Evolutionary conservation across 1,140 invertebrate species (phyloP), one percentile per base, ranked within the genome.

Genomic region (Holcopasites calliopsidis): DNA sequence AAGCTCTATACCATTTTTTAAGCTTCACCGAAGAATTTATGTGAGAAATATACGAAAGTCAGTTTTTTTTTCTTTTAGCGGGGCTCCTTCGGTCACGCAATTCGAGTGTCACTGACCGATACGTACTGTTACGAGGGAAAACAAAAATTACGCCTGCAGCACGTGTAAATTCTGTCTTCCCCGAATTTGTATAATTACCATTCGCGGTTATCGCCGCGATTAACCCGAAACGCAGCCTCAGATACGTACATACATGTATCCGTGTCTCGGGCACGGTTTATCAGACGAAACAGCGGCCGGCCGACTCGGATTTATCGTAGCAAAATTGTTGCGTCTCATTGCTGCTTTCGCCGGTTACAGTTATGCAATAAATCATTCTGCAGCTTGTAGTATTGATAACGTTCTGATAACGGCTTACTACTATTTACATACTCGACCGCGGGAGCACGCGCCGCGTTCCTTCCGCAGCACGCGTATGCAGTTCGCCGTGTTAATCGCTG

Each of bases 401-500:
- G 38, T 31, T 16, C 8, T 8, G 65, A 81, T 80, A 73, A 65
- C 16, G 26, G n/a, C 16, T 33, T 44, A 58, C 21, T 50, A 44
- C n/a, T n/a, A n/a, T 31, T 62, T 64, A 65, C 33, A 16, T 49
- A 50, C 8, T 44, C 31, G 31, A 28, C 21, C 10, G 42, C 62
- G 11, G n/a, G n/a, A n/a, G n/a, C 16, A 72, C 44, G 60, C 72
- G 52, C 49, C 61, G 26, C 11, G 23, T 52, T n/a, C n/a, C n/a
- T 55, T 62, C 66, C 47, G 57, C 66, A 72, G 61, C 31, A 23
- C 18, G n/a, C 2, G 64, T 64, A 73, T 54, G 62, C 79, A 81
- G 7, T 81, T 66, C 38, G 35, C 40, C 33, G 13, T 21, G 64
- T 72, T 68, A 72, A 81, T 73, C 65, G 50, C 0, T 50, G 1